A percentile compares a stretch with the other conserved stretches of the same genome.
Conservation (phyloP, 2,113 vertebrate species). For the Sminthopsis crassicaudata region DNA sequence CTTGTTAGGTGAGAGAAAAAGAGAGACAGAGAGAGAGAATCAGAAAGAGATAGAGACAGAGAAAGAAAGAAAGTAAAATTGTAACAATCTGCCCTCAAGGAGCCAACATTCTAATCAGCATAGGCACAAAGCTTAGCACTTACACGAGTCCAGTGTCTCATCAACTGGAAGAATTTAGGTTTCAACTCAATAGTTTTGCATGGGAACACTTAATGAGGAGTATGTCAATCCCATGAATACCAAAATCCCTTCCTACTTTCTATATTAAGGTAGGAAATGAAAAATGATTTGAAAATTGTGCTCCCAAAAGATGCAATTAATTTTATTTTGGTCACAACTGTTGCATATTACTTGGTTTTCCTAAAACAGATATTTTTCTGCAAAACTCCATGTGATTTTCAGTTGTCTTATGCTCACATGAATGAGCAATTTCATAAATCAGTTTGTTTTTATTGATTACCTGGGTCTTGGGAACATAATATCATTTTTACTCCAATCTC, state of each 20-base stretch:
- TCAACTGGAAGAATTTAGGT: not conserved
- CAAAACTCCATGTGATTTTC: not conserved
- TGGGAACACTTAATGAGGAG: not conserved
- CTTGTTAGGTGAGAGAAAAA: not conserved
- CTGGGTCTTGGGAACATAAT: not conserved
- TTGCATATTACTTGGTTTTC: not conserved
- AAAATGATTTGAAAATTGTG: not conserved
- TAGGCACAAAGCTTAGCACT: not conserved
- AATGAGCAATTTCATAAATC: conserved; percentile 6
- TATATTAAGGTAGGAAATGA: not conserved
- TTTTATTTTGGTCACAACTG: not conserved
- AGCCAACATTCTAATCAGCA: not conserved
- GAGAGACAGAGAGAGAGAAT: too few species aligned
- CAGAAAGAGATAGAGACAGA: too few species aligned
- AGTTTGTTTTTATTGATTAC: conserved; percentile 19
- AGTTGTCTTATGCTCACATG: not conserved
- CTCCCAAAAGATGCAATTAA: not conserved
- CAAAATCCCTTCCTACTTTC: not conserved
- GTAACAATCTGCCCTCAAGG: not conserved
- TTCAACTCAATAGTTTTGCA: not conserved
- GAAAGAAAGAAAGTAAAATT: not conserved
- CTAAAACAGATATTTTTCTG: not conserved
- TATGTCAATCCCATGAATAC: not conserved
- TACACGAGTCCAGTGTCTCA: not conserved
- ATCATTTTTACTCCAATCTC: conserved; percentile 49